Base-by-base conservation (phyloP, 2,113 vertebrate genomes). In the Corythornis vintsioides region DNA sequence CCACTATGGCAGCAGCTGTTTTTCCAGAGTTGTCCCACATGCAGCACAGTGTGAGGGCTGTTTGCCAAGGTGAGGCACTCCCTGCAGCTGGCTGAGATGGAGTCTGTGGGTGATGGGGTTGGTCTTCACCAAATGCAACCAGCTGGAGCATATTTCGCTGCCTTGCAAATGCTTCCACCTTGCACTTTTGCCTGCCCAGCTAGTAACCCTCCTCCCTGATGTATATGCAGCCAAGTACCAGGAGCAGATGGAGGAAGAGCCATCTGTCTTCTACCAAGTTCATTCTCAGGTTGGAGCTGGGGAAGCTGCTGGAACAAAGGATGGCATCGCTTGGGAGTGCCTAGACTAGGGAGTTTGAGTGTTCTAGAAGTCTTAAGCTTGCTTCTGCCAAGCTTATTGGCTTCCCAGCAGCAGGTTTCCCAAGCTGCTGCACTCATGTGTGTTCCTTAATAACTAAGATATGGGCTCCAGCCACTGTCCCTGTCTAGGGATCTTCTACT, bases 1-100 rank as follows among this genome's bases (percentile, higher is more conserved):
- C 74, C 6, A 25, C 74, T 63, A 72, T 50, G 81, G 83, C 21
- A 87, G 95, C 88, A 96, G 86, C 89, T 90, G 94, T 81, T 94
- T 89, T 84, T 89, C 45, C 74, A 70, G 77, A 76, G 81, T 81
- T 65, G 56, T 88, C 84, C 84, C 11, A 15, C 2, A 1, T 3
- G 7, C 52, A 11, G 40, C 1, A 26, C 67, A 59, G 72, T 2
- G 1, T 4, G 2, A 67, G 19, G 52, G 69, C 74, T 63, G 45
- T 6, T 45, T 75, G 89, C 94, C 91, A 77, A 80, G 67, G 75
- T 45, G 56, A 56, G 60, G 52, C 1, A 0, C 21, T 70, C 50
- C 78, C 71, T 61, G 74, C 66, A 70, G 17, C 63, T 28, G 55
- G 11, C 53, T 43, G 77, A 50, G 38, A 19, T 24, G 50, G 70